Conservation (phyloP, 2,113 vertebrate species). For the Ageneiosus marmoratus region DNA sequence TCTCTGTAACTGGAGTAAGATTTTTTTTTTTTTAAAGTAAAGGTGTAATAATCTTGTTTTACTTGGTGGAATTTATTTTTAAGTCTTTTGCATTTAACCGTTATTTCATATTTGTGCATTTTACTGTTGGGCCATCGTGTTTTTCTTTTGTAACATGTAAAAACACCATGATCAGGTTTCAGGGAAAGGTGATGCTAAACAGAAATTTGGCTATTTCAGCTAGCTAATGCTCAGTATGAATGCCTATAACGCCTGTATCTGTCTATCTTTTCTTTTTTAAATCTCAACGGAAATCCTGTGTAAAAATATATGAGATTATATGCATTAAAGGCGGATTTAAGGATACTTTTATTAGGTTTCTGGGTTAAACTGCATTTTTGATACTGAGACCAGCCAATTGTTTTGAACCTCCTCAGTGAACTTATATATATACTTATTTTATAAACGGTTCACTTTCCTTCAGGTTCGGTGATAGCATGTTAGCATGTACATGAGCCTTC, state of each 20-base stretch:
- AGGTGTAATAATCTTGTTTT: neutral
- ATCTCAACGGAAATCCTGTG: constrained; percentile 37
- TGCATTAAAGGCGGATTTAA: neutral
- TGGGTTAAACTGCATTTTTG: constrained; percentile 36
- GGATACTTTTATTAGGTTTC: constrained; percentile 44
- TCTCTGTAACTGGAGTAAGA: constrained; percentile 12
- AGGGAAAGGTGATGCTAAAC: constrained; percentile 75
- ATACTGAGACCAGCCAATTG: constrained; percentile 30
- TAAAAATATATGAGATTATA: constrained; percentile 39
- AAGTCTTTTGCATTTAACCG: neutral
- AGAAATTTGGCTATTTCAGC: constrained; percentile 52
- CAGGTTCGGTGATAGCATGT: constrained; percentile 10
- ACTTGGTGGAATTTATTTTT: neutral
- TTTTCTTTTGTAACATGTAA: constrained; percentile 64
- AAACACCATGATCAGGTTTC: constrained; percentile 67
- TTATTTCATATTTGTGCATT: constrained; percentile 64
- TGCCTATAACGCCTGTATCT: constrained; percentile 42
- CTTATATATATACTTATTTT: constrained; percentile 39
- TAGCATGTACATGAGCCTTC: constrained; percentile 41
- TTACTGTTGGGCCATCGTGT: constrained; percentile 75
- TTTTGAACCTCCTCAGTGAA: constrained; percentile 32
- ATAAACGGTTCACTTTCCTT: constrained; percentile 34
- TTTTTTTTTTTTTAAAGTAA: neutral
- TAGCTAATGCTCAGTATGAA: constrained; percentile 60
- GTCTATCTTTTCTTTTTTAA: constrained; percentile 26